Base-by-base conservation (phyloP, 2,888 invertebrate species). In the Xylota segnis region DNA sequence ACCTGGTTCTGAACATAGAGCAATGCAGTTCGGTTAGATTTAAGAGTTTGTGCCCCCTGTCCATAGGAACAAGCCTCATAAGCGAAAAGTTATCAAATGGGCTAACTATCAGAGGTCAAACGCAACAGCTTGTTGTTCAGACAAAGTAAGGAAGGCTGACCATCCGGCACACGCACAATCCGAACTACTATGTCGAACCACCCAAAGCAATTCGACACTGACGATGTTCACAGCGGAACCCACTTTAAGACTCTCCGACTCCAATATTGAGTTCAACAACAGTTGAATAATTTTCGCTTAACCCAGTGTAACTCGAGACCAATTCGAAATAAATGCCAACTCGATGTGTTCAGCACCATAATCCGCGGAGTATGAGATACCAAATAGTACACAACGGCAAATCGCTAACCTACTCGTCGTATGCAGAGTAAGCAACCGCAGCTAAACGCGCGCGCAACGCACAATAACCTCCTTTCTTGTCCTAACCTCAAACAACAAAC, bases 401-500 rank as follows among this genome's bases (percentile, higher is more conserved):
- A 83, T 66, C 27, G 70, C 71, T 56, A 66, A 50, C 65, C 59
- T 58, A 78, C n/a, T n/a, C n/a, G n/a, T n/a, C n/a, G n/a, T n/a
- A 78, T 74, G 78, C 74, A 34, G 50, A 9, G 66, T 63, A 12
- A 34, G 47, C 18, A 81, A 72, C 71, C 70, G 61, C 75, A 65
- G 75, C 37, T 81, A 70, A 81, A 84, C 37, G 81, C 65, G 71
- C 81, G 43, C 23, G 12, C 37, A 86, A 81, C 81, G 82, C 86
- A 86, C 86, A 82, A 86, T 81, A 77, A 86, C 76, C 86, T 82
- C 77, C 63, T 86, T 86, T 86, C 86, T 72, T 86, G 86, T 76
- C 23, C 72, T 86, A 81, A 84, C 84, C 79, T 84, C 75, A 63
- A 83, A 66, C 14, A 65, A 32, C n/a, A 58, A 40, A 63, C 40